Evolutionary conservation across 2,113 vertebrate genomes (phyloP).

Genomic region (Phalacrocorax brasilianus): DNA sequence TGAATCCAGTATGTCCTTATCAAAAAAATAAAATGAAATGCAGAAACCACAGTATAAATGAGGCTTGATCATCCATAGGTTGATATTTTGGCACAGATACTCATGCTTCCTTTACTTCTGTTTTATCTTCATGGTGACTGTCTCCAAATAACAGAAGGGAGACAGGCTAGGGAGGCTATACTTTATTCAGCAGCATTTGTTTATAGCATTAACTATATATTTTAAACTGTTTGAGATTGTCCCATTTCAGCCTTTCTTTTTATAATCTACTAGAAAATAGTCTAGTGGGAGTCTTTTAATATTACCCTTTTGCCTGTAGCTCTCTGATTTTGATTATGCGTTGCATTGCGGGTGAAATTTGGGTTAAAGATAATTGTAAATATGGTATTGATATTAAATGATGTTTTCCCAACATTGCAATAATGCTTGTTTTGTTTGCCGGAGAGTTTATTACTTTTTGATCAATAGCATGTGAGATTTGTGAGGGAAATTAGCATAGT

Average conservation of each 20-base stretch:
- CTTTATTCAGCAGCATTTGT: conserved; percentile 27
- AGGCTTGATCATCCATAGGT: background rate
- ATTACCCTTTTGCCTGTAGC: background rate
- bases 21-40: background rate
- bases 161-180: background rate
- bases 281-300: conserved; percentile 18
- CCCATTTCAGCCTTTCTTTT: background rate
- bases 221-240: conserved; percentile 21
- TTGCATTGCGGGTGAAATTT: conserved; percentile 75
- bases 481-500: conserved; percentile 93
- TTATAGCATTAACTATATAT: background rate
- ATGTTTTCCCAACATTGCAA: conserved; percentile 92
- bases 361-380: conserved; percentile 91
- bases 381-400: conserved; percentile 88
- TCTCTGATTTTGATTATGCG: conserved; percentile 77
- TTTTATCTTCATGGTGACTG: background rate
- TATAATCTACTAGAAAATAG: conserved; percentile 26
- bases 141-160: background rate
- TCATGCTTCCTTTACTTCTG: background rate
- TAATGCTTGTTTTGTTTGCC: conserved; percentile 90
- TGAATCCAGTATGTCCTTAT: background rate
- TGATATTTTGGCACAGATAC: background rate
- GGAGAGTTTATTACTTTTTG: conserved; percentile 90
- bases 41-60: background rate
- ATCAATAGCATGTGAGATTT: conserved; percentile 92